Evolutionary conservation across 2,797 vertebrate species (phyloP).

Genomic region (Poliocrania exsul): DNA sequence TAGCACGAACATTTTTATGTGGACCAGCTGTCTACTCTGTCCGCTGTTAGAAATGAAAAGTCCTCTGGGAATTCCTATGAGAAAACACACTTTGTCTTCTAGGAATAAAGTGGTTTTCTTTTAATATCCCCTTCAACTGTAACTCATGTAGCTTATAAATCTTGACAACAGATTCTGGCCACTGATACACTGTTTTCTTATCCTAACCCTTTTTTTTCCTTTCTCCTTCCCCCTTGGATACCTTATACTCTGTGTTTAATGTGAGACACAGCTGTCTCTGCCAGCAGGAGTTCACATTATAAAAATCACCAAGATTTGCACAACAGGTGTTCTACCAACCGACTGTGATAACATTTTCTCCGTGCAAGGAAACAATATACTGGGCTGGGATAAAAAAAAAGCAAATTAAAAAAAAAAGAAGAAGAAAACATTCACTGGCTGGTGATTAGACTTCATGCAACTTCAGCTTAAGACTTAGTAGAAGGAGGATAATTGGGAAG

Average conservation of each 20-base stretch:
- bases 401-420: conserved; percentile 10
- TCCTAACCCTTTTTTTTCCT: background rate
- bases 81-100: conserved; percentile 43
- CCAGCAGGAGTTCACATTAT: conserved; percentile 57
- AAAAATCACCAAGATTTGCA: conserved; percentile 66
- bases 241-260: conserved; percentile 61
- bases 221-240: conserved; percentile 57
- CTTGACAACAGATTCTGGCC: conserved; percentile 42
- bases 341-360: conserved; percentile 32
- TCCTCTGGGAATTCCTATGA: conserved; percentile 15
- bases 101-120: conserved; percentile 49
- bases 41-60: conserved; percentile 22
- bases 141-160: conserved; percentile 62
- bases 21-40: conserved; percentile 47
- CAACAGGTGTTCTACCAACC: conserved; percentile 61
- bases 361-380: conserved; percentile 29
- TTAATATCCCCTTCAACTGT: conserved; percentile 52
- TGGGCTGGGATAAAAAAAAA: background rate
- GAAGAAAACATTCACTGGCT: background rate
- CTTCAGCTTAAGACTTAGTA: background rate
- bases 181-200: conserved; percentile 56
- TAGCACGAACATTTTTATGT: background rate
- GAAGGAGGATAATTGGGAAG: background rate
- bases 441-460: background rate
- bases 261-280: conserved; percentile 63